These are phyloP conservation scores for Trachythela sp. DNA, from an alignment of 64 coral and sea anemone species.

Conservation along the genomic window DNA sequence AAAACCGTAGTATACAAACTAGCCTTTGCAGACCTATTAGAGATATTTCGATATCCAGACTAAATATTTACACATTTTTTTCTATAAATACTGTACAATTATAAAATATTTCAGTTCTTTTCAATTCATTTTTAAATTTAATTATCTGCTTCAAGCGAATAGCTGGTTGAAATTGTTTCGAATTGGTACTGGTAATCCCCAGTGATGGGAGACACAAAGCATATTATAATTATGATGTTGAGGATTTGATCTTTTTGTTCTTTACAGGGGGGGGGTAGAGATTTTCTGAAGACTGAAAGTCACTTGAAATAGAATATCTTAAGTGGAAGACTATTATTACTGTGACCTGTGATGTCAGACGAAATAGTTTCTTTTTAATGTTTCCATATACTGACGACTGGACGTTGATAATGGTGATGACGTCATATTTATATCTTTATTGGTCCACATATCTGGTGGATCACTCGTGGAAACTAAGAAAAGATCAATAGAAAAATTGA, in stretches of 20 bases:
- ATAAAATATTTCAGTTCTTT: background rate
- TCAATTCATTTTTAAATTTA: background rate
- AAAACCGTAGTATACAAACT: no score
- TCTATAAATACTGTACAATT: background rate
- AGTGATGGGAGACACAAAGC: no score
- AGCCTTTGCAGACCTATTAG: no score
- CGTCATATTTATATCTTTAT: constrained; percentile 14
- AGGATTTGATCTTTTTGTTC: no score
- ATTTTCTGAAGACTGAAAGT: no score
- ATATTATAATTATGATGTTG: no score
- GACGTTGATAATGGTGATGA: constrained; percentile 8
- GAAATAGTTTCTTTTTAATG: constrained; percentile 14
- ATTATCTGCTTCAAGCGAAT: background rate
- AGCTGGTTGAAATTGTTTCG: no score
- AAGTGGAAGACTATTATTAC: no score
- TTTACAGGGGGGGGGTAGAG: no score
- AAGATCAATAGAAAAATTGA: background rate
- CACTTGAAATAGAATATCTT: no score
- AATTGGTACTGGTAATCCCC: no score
- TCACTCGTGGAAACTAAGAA: background rate
- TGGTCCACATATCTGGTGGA: background rate
- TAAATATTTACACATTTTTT: background rate
- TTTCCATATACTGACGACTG: background rate
- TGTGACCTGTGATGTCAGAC: background rate
- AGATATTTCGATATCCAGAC: background rate